Base-by-base conservation (phyloP, 2,888 invertebrate species). In the Epinotia bilunana region DNA sequence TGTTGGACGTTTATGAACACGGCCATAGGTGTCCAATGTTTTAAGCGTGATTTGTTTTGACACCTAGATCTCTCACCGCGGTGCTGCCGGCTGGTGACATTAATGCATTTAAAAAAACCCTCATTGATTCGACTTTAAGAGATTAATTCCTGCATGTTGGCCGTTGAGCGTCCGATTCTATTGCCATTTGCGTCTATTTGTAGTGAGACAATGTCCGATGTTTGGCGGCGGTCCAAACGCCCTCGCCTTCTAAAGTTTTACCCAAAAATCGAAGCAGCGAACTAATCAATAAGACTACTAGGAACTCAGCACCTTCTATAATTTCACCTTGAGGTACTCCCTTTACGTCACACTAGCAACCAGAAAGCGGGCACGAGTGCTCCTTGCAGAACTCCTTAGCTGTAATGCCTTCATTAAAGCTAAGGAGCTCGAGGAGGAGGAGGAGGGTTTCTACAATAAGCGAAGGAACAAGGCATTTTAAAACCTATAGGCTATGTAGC, bases 141-240 rank as follows among this genome's bases (percentile, higher is more conserved):
- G 2, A 16, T 53, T 53, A 0, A 53, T 53, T 20, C 13, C 20
- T 16, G 46, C 3, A 13, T 55, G 33, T 33, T 67, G 53, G 18
- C 33, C 18, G 67, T 43, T 13, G 33, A 39, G 33, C 64, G 16
- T 61, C 33, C 9, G 28, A 67, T 58, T 58, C 57, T 58, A 57
- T 67, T 67, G 67, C 57, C 43, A 58, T 58, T 58, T 58, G 58
- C 9, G 58, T 58, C 58, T 68, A 58, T 68, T 68, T 68, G 68
- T 68, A 58, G 43, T 23, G n/a, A 58, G 68, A 68, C 68, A 68
- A 57, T 58, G 57, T 20, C 57, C 68, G 68, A 16, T 58, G 20
- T 39, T 23, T 68, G 58, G 68, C 68, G 20, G 6, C 11, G 39
- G n/a, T 58, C 68, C 68, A 68, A 68, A 5, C 67, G 55, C 67